Evolutionary conservation across 1,140 invertebrate species (phyloP).

Genomic region (Papilio machaon): DNA sequence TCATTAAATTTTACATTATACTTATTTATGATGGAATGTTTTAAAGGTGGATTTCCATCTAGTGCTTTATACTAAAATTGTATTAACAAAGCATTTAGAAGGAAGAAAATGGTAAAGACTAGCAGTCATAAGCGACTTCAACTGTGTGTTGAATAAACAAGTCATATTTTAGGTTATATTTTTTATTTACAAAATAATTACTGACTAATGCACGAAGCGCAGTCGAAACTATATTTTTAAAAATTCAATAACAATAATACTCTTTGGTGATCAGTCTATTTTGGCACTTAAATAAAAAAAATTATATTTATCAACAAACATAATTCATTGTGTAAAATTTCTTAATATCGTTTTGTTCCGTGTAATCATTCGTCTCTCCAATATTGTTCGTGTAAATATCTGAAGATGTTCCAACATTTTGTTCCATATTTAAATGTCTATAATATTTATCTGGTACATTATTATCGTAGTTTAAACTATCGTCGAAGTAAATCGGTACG

Average conservation of each 20-base stretch:
- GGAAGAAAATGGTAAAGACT: no score
- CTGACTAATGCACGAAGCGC: slow-evolving; percentile 46
- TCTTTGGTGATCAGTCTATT: slow-evolving; percentile 72
- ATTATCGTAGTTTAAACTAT: slow-evolving; percentile 62
- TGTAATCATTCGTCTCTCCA: not conserved
- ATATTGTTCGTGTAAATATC: slow-evolving; percentile 35
- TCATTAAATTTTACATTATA: no score
- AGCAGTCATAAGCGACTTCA: not conserved
- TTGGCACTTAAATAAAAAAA: slow-evolving; percentile 42
- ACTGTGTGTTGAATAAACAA: not conserved
- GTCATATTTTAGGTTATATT: slow-evolving; percentile 17
- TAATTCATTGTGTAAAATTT: slow-evolving; percentile 70
- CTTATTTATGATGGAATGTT: no score
- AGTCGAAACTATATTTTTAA: slow-evolving; percentile 32
- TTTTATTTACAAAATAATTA: slow-evolving; percentile 50
- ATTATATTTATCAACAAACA: slow-evolving; percentile 58
- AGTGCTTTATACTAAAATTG: no score
- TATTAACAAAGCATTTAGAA: no score
- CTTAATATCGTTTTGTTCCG: slow-evolving; percentile 60
- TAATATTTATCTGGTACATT: slow-evolving; percentile 56
- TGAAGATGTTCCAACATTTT: slow-evolving; percentile 45
- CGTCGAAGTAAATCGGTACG: slow-evolving; percentile 63
- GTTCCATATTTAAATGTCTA: slow-evolving; percentile 43
- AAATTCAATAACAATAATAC: slow-evolving; percentile 62
- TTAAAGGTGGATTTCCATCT: no score